Percentiles rank a stretch among this genome's conserved stretches.
phyloP scores from a whole-genome alignment of 2,797 vertebrate genomes.

The Vireo griseus region DNA sequence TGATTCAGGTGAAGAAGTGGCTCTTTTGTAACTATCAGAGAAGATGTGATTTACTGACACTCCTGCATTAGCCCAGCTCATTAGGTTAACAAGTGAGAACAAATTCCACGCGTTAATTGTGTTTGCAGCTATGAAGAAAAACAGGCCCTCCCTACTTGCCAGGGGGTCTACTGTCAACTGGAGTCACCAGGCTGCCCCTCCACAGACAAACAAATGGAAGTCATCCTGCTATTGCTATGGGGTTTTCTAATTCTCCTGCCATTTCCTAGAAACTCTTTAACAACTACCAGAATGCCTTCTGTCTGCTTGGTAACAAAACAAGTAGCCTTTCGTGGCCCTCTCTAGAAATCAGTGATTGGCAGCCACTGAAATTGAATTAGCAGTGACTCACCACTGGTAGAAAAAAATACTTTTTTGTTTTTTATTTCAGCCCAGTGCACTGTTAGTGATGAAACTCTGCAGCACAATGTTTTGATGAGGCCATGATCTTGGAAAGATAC shows the following conservation, averaged over 20 bases:
- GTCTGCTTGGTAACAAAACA: conserved; percentile 5
- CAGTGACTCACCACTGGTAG: background rate
- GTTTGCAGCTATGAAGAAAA: background rate
- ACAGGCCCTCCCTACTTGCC: background rate
- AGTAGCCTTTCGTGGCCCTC: conserved; percentile 12
- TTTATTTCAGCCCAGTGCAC: background rate
- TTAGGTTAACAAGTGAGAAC: background rate
- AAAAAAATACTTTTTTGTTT: background rate
- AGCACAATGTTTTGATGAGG: background rate
- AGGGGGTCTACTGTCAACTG: background rate
- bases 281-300: background rate
- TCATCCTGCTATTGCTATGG: background rate
- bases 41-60: background rate
- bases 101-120: background rate
- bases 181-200: background rate
- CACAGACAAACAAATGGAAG: background rate
- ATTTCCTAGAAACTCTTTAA: conserved; percentile 42
- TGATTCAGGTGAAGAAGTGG: background rate
- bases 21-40: background rate
- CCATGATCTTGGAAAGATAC: background rate
- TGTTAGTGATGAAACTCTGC: background rate
- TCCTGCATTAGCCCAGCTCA: background rate
- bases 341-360: conserved; percentile 46
- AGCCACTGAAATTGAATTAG: conserved; percentile 45
- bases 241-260: conserved; percentile 13